Evolutionary conservation across 35 echinoderm and acorn worm genomes (phyloP), one percentile per base, ranked within the genome.

Genomic region (Ophiothrix spiculata): DNA sequence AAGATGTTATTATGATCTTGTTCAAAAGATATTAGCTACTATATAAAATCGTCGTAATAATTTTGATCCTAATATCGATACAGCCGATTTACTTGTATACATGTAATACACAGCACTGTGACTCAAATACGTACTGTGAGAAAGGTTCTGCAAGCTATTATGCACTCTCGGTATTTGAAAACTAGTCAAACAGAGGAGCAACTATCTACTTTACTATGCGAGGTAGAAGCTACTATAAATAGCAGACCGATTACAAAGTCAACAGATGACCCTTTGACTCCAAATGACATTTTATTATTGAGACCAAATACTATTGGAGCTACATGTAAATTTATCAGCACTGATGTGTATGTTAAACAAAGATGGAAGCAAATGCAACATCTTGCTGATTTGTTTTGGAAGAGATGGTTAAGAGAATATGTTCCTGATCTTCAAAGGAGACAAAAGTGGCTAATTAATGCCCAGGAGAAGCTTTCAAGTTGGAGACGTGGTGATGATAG

Each of bases 361-460:
- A 39, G 39, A 38, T 82, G 77, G 77, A 56, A 21, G 36, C 77
- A 81, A 0, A 37, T 88, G 12, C 46, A 88, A 33, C 64, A 81
- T 60, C 42, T 88, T 21, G 79, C 77, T 25, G 86, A 81, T 41
- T 28, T 60, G 17, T 82, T 93, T 77, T 89, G 86, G 91, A 83
- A 40, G 38, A 79, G 87, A 36, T 93, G 87, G 87, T n/a, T 83
- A 33, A 85, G 81, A 39, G 92, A 93, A 85, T 93, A 93, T 42
- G 76, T 93, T 1, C 87, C 81, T 15, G 23, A 39, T 37, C 45
- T 93, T 28, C 92, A 93, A 41, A 8, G 36, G 56, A 56, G 92
- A 74, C 92, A 90, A 32, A 90, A 86, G 41, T 93, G 81, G 92
- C 33, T 31, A 1, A n/a, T n/a, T n/a, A n/a, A 16, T 81, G 33